Conservation (phyloP, 2,113 vertebrate genomes). For the Mus spicilegus region DNA sequence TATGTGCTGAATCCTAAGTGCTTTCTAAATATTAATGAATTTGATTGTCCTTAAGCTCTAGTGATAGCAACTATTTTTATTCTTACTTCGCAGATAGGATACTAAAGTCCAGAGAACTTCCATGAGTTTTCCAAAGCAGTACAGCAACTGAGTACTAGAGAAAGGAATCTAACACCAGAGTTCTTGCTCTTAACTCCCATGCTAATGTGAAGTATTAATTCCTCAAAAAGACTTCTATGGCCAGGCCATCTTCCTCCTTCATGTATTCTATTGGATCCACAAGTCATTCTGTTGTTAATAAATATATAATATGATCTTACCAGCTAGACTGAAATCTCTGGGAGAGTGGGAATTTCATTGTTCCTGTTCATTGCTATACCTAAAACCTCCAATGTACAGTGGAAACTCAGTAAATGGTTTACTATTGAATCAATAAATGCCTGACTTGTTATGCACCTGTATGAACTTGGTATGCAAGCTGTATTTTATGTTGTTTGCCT, state of each 20-base stretch:
- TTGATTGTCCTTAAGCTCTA: not conserved
- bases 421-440: conserved; percentile 6
- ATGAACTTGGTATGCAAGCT: not conserved
- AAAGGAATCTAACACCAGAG: not conserved
- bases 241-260: not conserved
- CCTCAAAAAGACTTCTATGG: not conserved
- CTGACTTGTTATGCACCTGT: conserved; percentile 14
- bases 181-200: not conserved
- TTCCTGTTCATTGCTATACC: not conserved
- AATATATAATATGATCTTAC: conserved; percentile 1
- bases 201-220: not conserved
- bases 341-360: not conserved
- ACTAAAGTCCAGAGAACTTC: conserved; percentile 34
- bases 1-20: not conserved
- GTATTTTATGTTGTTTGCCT: not conserved
- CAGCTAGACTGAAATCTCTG: not conserved
- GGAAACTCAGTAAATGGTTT: conserved; percentile 45
- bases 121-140: conserved; percentile 3
- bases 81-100: not conserved
- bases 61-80: not conserved
- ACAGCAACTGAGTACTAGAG: not conserved
- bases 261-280: not conserved
- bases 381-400: not conserved
- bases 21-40: conserved; percentile 50
- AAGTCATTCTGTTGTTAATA: not conserved